Conservation (phyloP, 2,797 vertebrate genomes). For the Enteromius trimaculatus region DNA sequence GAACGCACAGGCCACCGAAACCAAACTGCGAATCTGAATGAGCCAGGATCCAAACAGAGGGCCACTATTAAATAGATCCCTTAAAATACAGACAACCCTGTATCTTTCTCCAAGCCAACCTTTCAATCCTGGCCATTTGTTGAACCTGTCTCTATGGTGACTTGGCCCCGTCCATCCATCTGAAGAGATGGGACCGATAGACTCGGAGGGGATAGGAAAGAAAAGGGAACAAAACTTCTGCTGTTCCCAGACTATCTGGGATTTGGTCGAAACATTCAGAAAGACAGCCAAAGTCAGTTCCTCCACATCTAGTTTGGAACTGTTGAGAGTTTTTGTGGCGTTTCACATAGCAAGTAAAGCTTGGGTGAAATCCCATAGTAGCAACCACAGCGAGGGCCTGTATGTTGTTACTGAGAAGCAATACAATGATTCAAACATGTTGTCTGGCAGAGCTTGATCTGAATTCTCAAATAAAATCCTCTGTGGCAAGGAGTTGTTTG, state of each 20-base stretch:
- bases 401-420: not conserved
- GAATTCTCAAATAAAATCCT: conserved; percentile 12
- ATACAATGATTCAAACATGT: conserved; percentile 4
- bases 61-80: conserved; percentile 27
- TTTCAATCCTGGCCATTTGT: conserved; percentile 65
- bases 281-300: conserved; percentile 14
- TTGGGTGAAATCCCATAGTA: conserved; percentile 18
- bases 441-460: conserved; percentile 5
- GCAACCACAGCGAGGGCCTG: conserved; percentile 27
- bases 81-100: conserved; percentile 21
- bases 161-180: conserved; percentile 57
- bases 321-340: conserved; percentile 25
- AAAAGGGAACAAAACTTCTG: conserved; percentile 37
- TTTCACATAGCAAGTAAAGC: conserved; percentile 23
- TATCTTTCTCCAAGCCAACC: conserved; percentile 62
- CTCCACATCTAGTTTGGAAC: conserved; percentile 30
- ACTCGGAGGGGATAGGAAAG: conserved; percentile 57
- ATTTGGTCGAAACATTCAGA: conserved; percentile 8
- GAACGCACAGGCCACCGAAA: conserved; percentile 28
- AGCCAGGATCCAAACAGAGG: conserved; percentile 26
- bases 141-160: conserved; percentile 72
- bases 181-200: conserved; percentile 58
- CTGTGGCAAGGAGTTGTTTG: conserved; percentile 52
- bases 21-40: conserved; percentile 21
- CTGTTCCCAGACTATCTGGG: conserved; percentile 33